These are phyloP conservation scores for Lasaia peninsularis DNA, from an alignment of 1,140 invertebrate species.

Conservation along the genomic window DNA sequence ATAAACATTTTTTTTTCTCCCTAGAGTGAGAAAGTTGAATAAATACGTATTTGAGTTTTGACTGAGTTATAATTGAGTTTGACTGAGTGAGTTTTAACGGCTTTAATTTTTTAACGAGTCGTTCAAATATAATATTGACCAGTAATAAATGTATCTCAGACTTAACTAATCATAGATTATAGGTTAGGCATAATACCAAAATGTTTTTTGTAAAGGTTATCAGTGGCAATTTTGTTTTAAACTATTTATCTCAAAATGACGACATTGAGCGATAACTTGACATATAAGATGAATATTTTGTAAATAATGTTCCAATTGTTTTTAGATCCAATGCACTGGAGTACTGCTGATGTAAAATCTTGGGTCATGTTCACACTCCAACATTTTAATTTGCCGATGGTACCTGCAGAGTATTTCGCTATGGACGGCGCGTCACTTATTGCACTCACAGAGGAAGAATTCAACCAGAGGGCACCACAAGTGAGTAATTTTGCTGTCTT, in stretches of 20 bases:
- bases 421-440: conserved; percentile 87
- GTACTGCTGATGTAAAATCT: conserved; percentile 86
- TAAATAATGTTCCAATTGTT: conserved; percentile 29
- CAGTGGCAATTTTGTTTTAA: neutral
- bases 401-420: conserved; percentile 85
- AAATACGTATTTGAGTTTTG: too few relatives aligned
- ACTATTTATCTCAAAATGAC: neutral
- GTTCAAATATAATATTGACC: too few relatives aligned
- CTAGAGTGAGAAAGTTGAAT: too few relatives aligned
- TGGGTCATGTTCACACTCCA: conserved; percentile 92
- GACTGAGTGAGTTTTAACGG: too few relatives aligned
- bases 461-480: conserved; percentile 87
- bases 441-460: conserved; percentile 89
- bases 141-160: too few relatives aligned
- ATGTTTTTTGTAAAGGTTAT: conserved; percentile 2
- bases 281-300: conserved; percentile 8
- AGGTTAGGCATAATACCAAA: neutral
- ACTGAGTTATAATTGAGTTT: too few relatives aligned
- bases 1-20: too few relatives aligned
- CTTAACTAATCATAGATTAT: too few relatives aligned
- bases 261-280: conserved; percentile 6
- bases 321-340: conserved; percentile 92
- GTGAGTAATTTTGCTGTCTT: conserved; percentile 63
- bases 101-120: too few relatives aligned
- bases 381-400: conserved; percentile 85